A percentile compares a stretch with the other conserved stretches of the same genome.
phyloP scores from a whole-genome alignment of 2,113 vertebrate genomes.

The Bubo bubo region DNA sequence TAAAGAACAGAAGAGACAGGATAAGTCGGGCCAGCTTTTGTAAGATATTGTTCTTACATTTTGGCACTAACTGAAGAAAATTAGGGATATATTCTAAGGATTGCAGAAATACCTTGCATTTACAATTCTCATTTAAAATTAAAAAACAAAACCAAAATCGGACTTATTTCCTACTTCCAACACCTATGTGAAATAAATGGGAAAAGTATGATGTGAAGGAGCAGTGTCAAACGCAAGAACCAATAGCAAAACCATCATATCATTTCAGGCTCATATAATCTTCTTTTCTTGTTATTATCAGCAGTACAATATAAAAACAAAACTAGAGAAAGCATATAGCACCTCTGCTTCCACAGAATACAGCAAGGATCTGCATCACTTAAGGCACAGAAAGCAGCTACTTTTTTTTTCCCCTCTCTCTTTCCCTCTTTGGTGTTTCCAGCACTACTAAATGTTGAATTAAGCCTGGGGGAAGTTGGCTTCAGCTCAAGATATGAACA shows the following conservation, averaged over 20 bases:
- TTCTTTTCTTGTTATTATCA: slow-evolving; percentile 48
- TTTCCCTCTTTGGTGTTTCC: slow-evolving; percentile 17
- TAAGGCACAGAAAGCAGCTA: slow-evolving; percentile 23
- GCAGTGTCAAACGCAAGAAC: slow-evolving; percentile 1
- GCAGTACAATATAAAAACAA: slow-evolving; percentile 37
- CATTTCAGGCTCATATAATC: neutral
- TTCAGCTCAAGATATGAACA: slow-evolving; percentile 50
- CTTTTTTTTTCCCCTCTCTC: neutral
- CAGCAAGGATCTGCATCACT: slow-evolving; percentile 13
- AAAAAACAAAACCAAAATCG: neutral
- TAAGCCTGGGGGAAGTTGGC: slow-evolving; percentile 62
- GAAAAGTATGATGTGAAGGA: neutral
- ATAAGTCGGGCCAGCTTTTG: neutral
- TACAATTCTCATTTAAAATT: neutral
- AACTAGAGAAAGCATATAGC: neutral
- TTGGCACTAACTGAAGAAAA: slow-evolving; percentile 45
- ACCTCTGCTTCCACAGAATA: slow-evolving; percentile 3
- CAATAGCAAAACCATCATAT: neutral
- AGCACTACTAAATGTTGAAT: slow-evolving; percentile 56
- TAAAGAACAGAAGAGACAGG: slow-evolving; percentile 26
- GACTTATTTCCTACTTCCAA: neutral
- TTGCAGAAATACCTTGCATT: slow-evolving; percentile 3
- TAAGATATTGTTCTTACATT: neutral
- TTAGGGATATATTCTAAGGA: slow-evolving; percentile 3
- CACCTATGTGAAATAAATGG: neutral